Base-by-base conservation (phyloP, 2,888 invertebrate genomes). In the Amphimallon solstitiale region DNA sequence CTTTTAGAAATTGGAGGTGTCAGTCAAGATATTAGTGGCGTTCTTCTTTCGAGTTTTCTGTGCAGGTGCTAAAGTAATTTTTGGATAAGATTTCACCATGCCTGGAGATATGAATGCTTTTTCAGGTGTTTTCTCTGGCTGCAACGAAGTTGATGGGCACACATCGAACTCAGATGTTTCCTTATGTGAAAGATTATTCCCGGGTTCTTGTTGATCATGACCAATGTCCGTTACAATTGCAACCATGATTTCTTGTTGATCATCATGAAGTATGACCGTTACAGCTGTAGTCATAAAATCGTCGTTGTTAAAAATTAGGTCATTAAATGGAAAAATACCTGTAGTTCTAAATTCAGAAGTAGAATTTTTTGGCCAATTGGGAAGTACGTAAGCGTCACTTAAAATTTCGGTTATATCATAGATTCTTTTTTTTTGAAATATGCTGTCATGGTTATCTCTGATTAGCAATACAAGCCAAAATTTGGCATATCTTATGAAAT, bases 341-440 rank as follows among this genome's bases (percentile, higher is more conserved):
- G 63, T 66, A 12, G 23, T 2, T 45, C 38, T 9, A 46, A 66
- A 66, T 35, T 9, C 43, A 21, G 51, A 40, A 19, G 35, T 43
- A 12, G 48, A 37, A 21, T 66, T 61, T 52, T 43, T 10, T 17
- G 35, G 7, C 15, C 48, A 17, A 59, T 60, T 60, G 9, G 60
- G 48, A 15, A 65, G 34, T 38, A 52, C 51, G 43, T 66, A 29
- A 12, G 7, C n/a, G n/a, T 38, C 43, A 1, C 66, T 38, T 38
- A 66, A 43, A 19, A 62, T 34, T 49, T 62, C 66, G 14, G 66
- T 40, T 14, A 62, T 66, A 21, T 66, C 62, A 17, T 65, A 65
- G 21, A 66, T 66, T 17, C 61, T 66, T 51, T 51, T 63, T 52
- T 64, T 67, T 19, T 63, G 17, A 6, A 17, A 48, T 15, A 21